Evolutionary conservation across 30 jellyfish, hydroid and myxozoan genomes (phyloP).

Genomic region (Aurelia sp.): DNA sequence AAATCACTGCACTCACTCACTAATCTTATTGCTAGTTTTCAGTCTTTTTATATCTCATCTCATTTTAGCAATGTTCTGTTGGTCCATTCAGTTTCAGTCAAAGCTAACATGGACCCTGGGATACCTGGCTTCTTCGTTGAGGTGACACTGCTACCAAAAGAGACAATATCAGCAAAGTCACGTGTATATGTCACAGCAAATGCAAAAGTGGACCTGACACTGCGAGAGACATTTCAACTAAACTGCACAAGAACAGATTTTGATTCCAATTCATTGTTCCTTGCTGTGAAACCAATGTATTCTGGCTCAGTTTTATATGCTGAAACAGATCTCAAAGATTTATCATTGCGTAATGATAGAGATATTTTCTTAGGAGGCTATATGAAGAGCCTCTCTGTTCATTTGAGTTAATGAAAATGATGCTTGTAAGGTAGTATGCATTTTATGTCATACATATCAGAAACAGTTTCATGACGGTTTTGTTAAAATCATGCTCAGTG

Average conservation of each 20-base stretch:
- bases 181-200: slow-evolving; percentile 65
- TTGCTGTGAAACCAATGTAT: slow-evolving; percentile 87
- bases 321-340: slow-evolving; percentile 80
- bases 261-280: slow-evolving; percentile 55
- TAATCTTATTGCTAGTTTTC: no score
- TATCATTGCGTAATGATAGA: slow-evolving; percentile 37
- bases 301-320: slow-evolving; percentile 78
- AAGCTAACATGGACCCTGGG: slow-evolving; percentile 63
- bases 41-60: no score
- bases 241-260: slow-evolving; percentile 66
- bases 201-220: slow-evolving; percentile 65
- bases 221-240: slow-evolving; percentile 73
- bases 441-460: no score
- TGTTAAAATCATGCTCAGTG: no score
- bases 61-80: slow-evolving; percentile 27
- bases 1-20: no score
- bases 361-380: slow-evolving; percentile 91
- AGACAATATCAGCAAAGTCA: slow-evolving; percentile 62
- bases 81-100: slow-evolving; percentile 63
- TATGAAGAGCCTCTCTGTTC: slow-evolving; percentile 63
- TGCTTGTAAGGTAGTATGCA: no score
- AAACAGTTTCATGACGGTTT: no score
- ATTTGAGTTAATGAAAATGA: background rate
- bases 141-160: slow-evolving; percentile 79
- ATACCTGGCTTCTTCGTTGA: slow-evolving; percentile 90